A percentile compares a stretch with the other conserved stretches of the same genome.
Evolutionary conservation across 2,113 vertebrate species (phyloP).

Genomic region (Prochilodus magdalenae): DNA sequence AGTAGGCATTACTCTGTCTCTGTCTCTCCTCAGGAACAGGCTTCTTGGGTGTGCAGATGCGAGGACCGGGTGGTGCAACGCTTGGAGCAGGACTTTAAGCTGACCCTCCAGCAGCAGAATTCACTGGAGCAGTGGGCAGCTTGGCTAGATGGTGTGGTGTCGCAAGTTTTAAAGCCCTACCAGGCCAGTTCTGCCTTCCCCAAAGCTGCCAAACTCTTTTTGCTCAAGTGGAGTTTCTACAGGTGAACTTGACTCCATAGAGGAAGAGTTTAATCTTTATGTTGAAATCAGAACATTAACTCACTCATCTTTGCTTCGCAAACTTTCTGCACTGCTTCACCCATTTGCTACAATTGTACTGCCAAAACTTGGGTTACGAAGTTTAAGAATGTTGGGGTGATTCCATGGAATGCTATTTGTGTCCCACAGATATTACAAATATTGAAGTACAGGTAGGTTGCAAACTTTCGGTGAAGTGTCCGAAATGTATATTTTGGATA

Average conservation of each 20-base stretch:
- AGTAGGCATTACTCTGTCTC: not conserved
- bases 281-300: not conserved
- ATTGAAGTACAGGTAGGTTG: too few species aligned
- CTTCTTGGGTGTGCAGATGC: constrained; percentile 93
- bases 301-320: too few species aligned
- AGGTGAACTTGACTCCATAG: constrained; percentile 73
- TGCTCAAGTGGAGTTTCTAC: constrained; percentile 96
- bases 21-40: constrained; percentile 83
- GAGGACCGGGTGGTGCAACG: constrained; percentile 91
- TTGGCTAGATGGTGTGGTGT: constrained; percentile 91
- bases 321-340: too few species aligned
- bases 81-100: constrained; percentile 93
- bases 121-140: constrained; percentile 93
- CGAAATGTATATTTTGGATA: too few species aligned
- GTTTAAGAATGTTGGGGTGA: too few species aligned
- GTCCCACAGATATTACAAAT: too few species aligned
- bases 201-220: constrained; percentile 91
- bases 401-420: too few species aligned
- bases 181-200: constrained; percentile 87
- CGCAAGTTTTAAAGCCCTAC: constrained; percentile 91
- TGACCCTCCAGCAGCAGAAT: constrained; percentile 95
- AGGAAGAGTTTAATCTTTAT: not conserved
- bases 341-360: not conserved
- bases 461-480: too few species aligned
- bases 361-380: too few species aligned